Evolutionary conservation across 2,797 vertebrate genomes (phyloP).

Genomic region (Syngnathus acus): DNA sequence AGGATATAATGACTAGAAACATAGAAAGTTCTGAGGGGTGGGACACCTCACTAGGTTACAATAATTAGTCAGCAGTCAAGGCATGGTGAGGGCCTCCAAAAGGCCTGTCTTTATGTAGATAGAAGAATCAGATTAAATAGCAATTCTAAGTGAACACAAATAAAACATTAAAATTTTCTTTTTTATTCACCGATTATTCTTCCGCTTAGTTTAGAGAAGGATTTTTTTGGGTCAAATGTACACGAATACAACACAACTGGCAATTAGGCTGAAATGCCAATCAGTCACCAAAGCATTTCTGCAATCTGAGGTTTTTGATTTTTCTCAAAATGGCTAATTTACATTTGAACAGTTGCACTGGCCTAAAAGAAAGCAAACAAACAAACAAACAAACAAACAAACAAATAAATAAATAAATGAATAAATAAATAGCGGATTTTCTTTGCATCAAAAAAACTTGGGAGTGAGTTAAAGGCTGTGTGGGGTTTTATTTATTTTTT

Average conservation of each 20-base stretch:
- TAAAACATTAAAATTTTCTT: neutral
- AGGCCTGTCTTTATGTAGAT: neutral
- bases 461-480: constrained; percentile 1
- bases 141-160: neutral
- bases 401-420: neutral
- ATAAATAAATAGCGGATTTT: neutral
- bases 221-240: neutral
- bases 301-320: neutral
- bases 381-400: neutral
- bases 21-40: too few relatives aligned
- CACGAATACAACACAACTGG: neutral
- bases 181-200: neutral
- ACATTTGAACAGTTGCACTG: neutral
- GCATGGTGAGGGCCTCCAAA: neutral
- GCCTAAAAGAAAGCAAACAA: neutral
- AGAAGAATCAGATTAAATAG: neutral
- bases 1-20: too few relatives aligned
- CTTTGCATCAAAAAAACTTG: constrained; percentile 8
- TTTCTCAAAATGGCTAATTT: neutral
- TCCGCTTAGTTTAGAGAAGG: neutral
- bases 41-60: neutral
- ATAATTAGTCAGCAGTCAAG: neutral
- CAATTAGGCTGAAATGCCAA: neutral
- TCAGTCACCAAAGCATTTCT: neutral
- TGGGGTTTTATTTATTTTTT: neutral